Conservation (phyloP, 2,888 invertebrate species). For the Pheosia gnoma region DNA sequence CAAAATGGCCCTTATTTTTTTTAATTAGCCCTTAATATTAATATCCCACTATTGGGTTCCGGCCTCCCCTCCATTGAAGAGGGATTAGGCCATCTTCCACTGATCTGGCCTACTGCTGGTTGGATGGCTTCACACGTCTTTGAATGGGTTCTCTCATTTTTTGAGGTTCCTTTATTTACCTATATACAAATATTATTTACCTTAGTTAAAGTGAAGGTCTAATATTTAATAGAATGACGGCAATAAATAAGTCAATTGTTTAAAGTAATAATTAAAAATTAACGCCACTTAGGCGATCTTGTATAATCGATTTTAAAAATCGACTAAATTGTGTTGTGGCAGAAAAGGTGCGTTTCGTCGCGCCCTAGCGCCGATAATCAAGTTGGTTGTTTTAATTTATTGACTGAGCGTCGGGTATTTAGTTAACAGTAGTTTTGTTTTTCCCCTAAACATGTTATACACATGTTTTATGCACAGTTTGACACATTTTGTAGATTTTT, state of each 20-base stretch:
- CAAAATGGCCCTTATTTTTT: no score
- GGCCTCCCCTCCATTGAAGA: no score
- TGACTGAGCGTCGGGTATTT: conserved; percentile 27
- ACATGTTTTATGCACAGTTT: conserved; percentile 33
- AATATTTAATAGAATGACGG: background rate
- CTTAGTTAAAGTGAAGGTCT: conserved; percentile 9
- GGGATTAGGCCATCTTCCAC: no score
- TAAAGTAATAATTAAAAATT: background rate
- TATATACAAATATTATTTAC: background rate
- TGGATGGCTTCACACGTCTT: no score
- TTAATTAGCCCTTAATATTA: no score
- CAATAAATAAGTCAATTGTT: conserved; percentile 4
- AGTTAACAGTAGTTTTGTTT: conserved; percentile 9
- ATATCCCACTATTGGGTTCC: no score
- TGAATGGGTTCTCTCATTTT: background rate
- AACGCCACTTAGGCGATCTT: background rate
- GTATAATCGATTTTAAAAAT: conserved; percentile 5
- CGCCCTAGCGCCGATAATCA: conserved; percentile 13
- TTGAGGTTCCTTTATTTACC: background rate
- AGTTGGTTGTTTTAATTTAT: conserved; percentile 26
- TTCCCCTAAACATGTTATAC: conserved; percentile 8
- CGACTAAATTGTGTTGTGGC: conserved; percentile 8
- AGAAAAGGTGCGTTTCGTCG: conserved; percentile 24
- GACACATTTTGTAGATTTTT: conserved; percentile 20
- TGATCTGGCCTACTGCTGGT: no score